Base-by-base conservation (phyloP, 2,797 vertebrate species). In the Centroberyx gerrardi region DNA sequence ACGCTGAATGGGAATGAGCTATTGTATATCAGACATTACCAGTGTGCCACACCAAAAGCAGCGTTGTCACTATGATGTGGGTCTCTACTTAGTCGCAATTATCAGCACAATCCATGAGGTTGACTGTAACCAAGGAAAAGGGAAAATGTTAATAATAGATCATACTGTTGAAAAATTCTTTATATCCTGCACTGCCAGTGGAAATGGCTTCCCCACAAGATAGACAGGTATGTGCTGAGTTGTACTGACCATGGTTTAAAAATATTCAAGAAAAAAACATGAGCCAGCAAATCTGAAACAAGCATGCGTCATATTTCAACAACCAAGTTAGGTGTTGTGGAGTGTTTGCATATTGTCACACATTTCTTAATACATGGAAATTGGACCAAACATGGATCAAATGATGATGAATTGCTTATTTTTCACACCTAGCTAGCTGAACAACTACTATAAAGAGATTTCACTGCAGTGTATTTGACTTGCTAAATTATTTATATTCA, bases 401-500 rank as follows among this genome's bases (percentile, higher is more conserved):
- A 58, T 58, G 15, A 33, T 17, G 29, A 33, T 14, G n/a, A 15
- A 17, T 55, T 55, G 42, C 8, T 44, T 8, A n/a, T 49, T 17
- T 18, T 17, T 49, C 44, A 48, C 14, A 14, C 44, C n/a, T 28
- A 29, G 13, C 10, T 14, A 28, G 52, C 27, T 28, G 10, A 28
- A 13, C 3, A 54, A 52, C 2, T 8, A 52, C n/a, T 8, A n/a
- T 8, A 1, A n/a, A 22, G 49, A 52, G 8, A 52, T 18, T 52
- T 52, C 8, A 52, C 49, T 49, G 48, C 48, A 8, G 48, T 18
- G 17, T 28, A 22, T 40, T 53, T 53, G 17, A 54, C 18, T n/a
- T 44, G 5, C 59, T 5, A 27, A 0, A 46, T 14, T 61, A 77
- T 68, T 10, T 62, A 38, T 9, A 69, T 59, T 56, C 14, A 36